phyloP scores from a whole-genome alignment of 53 echinoderm and acorn worm species.

The Hippasteria phrygiana region DNA sequence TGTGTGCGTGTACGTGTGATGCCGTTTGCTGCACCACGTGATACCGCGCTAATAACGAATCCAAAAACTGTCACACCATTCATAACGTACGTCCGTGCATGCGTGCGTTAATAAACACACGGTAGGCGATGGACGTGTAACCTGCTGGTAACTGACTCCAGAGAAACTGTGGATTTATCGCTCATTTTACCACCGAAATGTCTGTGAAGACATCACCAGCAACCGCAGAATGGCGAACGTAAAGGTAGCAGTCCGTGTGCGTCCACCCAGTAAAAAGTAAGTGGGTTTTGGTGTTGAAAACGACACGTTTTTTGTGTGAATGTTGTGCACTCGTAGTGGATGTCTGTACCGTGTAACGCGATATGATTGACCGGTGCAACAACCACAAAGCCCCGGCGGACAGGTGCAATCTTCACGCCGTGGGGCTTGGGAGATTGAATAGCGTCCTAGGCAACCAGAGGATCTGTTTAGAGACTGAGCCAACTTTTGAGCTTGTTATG shows the following conservation, averaged over 20 bases:
- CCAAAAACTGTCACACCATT: background rate
- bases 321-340: background rate
- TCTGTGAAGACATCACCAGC: background rate
- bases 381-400: background rate
- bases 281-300: background rate
- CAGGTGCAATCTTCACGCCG: background rate
- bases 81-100: background rate
- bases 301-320: background rate
- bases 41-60: conserved; percentile 16
- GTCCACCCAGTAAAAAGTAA: conserved; percentile 91
- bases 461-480: no score
- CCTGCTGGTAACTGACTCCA: background rate
- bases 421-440: background rate
- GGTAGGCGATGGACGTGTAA: no score
- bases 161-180: background rate
- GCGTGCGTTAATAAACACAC: background rate
- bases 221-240: conserved; percentile 85
- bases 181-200: conserved; percentile 40
- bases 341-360: background rate
- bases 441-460: background rate
- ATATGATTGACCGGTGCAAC: background rate
- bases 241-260: conserved; percentile 96
- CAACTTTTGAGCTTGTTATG: no score
- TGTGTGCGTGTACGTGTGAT: background rate
- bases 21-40: background rate